phyloP scores from a whole-genome alignment of 1,140 invertebrate species.

The Phocides pigmalion region DNA sequence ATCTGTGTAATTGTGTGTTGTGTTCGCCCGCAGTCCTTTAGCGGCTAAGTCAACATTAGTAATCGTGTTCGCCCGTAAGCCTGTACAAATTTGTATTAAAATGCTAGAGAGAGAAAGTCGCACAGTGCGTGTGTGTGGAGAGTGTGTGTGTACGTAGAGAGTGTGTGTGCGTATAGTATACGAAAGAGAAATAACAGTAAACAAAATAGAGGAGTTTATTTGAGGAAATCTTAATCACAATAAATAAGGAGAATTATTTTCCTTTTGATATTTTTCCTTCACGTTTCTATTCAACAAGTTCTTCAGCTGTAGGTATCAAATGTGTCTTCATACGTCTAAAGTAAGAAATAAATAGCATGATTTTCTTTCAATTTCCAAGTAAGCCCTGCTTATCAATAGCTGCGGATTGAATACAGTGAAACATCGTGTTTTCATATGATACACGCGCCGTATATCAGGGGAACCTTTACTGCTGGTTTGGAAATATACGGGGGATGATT shows the following conservation, averaged over 20 bases:
- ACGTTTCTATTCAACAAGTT: constrained; percentile 14
- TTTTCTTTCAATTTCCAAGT: constrained; percentile 24
- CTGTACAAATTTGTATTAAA: too few relatives aligned
- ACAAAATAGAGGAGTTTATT: too few relatives aligned
- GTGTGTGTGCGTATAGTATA: too few relatives aligned
- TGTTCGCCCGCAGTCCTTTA: too few relatives aligned
- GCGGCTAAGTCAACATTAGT: too few relatives aligned
- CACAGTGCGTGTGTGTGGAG: too few relatives aligned
- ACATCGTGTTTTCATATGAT: constrained; percentile 32
- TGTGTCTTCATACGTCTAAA: constrained; percentile 18
- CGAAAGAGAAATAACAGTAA: too few relatives aligned
- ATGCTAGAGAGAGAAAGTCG: too few relatives aligned
- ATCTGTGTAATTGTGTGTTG: too few relatives aligned
- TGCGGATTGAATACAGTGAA: constrained; percentile 21
- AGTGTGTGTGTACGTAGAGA: too few relatives aligned
- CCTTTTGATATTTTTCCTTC: not conserved
- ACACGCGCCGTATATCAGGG: constrained; percentile 19
- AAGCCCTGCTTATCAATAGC: constrained; percentile 27
- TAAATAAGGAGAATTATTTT: not conserved
- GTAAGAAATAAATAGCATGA: constrained; percentile 25
- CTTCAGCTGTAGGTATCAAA: constrained; percentile 2
- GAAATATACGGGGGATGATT: constrained; percentile 2
- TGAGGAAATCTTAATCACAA: too few relatives aligned
- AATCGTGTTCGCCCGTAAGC: too few relatives aligned
- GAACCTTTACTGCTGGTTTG: constrained; percentile 20